Base-by-base conservation (phyloP, 2,888 invertebrate species). In the Mactromeris polynyma region DNA sequence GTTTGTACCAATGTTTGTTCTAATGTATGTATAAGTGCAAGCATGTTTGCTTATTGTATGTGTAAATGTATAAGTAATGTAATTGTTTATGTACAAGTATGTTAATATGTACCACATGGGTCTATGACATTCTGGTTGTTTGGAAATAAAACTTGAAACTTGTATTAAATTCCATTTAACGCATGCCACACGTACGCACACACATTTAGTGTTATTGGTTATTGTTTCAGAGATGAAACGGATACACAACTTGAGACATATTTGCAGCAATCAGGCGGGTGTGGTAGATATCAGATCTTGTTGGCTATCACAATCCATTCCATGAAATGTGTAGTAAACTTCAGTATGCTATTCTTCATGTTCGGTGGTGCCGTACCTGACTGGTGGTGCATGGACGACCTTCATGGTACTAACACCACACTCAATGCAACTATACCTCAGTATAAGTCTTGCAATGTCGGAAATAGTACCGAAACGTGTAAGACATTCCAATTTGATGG, bases 281-380 rank as follows among this genome's bases (percentile, higher is more conserved):
- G 89, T 78, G 93, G 93, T 40, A 46, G 85, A 33, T 93, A 89
- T 81, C 93, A 93, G 54, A 83, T 92, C 1, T 11, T 79, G 9
- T 46, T 90, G 46, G 79, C 84, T 14, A 14, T 88, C 21, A 86
- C 90, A 38, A 79, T 90, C 26, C 90, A 92, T 58, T 85, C 82
- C 46, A 89, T 89, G 87, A 91, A 91, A 77, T 84, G 46, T 6
- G 81, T 87, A 77, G 31, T 79, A 3, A 85, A 83, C 83, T 90
- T 91, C 38, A 90, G 87, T 26, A 85, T 89, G 83, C 9, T 89
- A 2, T 80, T 85, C 33, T 90, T 91, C 89, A 82, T 90, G 36
- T 91, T 91, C 42, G 90, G 87, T 4, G 81, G 83, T 4, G 90
- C 89, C 6, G 73, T 81, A 42, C 91, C 91, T 0, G 89, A 90